Conservation (phyloP, 1,140 invertebrate genomes). For the Antheraea mylitta region DNA sequence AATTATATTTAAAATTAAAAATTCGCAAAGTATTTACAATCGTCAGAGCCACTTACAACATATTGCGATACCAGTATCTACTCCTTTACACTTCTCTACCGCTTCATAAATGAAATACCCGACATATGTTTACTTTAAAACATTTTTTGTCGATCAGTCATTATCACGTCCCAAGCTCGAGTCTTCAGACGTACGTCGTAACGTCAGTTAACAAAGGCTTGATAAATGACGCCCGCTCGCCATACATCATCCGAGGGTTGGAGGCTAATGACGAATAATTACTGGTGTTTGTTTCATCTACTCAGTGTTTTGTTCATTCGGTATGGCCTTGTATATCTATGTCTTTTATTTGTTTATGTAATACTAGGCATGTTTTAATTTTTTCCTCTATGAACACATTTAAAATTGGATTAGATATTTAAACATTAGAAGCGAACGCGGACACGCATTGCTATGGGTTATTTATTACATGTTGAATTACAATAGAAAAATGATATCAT, state of each 20-base stretch:
- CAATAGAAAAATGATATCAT: too few species aligned
- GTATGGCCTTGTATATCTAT: not conserved
- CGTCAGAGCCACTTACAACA: too few species aligned
- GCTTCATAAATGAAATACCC: not conserved
- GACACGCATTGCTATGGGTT: too few species aligned
- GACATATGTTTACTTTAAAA: slow-evolving; percentile 34
- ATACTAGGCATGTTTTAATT: too few species aligned
- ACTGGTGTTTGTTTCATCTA: slow-evolving; percentile 36
- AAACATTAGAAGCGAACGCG: too few species aligned
- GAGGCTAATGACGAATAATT: slow-evolving; percentile 54
- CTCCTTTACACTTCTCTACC: too few species aligned
- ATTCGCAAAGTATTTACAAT: too few species aligned
- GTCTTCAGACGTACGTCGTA: not conserved
- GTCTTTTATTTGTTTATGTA: not conserved
- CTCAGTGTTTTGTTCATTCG: slow-evolving; percentile 29
- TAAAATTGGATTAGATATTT: too few species aligned
- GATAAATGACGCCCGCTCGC: slow-evolving; percentile 37
- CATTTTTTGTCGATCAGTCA: slow-evolving; percentile 9
- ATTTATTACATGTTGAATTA: too few species aligned
- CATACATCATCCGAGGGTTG: slow-evolving; percentile 42
- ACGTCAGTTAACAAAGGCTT: slow-evolving; percentile 29
- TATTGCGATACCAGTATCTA: too few species aligned
- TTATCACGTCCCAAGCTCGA: not conserved
- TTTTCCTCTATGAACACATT: too few species aligned
- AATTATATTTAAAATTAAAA: too few species aligned